Evolutionary conservation across 1,140 invertebrate genomes (phyloP).

Genomic region (Lasaia peninsularis): DNA sequence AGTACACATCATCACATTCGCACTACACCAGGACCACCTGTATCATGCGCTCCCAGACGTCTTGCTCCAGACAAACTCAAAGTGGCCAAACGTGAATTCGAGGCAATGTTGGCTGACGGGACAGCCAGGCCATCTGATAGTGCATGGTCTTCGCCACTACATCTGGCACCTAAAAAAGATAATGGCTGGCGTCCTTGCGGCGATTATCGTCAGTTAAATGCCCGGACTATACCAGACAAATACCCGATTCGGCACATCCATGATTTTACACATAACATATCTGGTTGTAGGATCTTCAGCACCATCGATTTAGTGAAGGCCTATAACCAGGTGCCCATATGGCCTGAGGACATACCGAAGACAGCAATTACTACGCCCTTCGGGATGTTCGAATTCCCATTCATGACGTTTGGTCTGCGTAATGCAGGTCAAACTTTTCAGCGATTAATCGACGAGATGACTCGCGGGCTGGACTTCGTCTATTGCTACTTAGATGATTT

Average conservation of each 20-base stretch:
- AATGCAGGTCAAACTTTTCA: conserved; percentile 2
- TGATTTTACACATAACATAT: not conserved
- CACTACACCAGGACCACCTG: not conserved
- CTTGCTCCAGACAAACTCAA: conserved; percentile 1
- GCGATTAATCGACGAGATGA: conserved; percentile 1
- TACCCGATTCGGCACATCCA: conserved; percentile 4
- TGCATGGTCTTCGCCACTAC: not conserved
- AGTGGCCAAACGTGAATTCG: not conserved
- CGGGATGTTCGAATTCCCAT: conserved; percentile 1
- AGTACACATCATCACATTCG: conserved; percentile 1
- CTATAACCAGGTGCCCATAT: not conserved
- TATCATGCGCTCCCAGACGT: not conserved
- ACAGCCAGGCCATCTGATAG: not conserved
- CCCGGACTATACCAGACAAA: not conserved
- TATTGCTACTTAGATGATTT: not conserved
- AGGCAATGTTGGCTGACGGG: not conserved
- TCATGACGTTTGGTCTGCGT: not conserved
- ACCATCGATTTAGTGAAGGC: not conserved
- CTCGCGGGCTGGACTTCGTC: not conserved
- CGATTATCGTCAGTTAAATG: not conserved
- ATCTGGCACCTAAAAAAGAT: not conserved
- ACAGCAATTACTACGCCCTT: not conserved
- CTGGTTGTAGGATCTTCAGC: conserved; percentile 2
- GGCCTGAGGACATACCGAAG: conserved; percentile 1
- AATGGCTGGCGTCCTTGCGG: conserved; percentile 7